phyloP scores from a whole-genome alignment of 2,888 invertebrate genomes.

The Cephus nigrinus region DNA sequence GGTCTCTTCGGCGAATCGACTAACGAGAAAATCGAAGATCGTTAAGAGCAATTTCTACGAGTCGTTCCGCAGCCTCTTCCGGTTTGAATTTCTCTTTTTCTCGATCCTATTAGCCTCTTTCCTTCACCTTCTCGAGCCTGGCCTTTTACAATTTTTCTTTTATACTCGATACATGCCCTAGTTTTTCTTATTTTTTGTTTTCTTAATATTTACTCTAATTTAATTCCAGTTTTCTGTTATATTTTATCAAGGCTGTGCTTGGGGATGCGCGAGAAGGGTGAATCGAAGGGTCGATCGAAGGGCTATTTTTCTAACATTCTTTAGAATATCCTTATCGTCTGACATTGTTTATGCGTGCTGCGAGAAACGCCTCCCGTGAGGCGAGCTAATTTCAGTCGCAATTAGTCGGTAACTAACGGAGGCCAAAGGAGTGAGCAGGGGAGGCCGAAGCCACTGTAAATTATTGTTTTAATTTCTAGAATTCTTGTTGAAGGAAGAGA shows the following conservation, averaged over 20 bases:
- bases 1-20: slow-evolving; percentile 39
- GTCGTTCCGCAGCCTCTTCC: slow-evolving; percentile 38
- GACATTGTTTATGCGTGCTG: slow-evolving; percentile 15
- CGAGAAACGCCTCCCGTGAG: not conserved
- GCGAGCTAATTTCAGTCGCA: slow-evolving; percentile 51
- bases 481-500: too few species aligned
- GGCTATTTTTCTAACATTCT: not conserved
- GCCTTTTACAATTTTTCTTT: slow-evolving; percentile 9
- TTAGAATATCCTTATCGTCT: slow-evolving; percentile 4
- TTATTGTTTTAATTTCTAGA: slow-evolving; percentile 59
- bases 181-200: slow-evolving; percentile 16
- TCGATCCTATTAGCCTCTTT: slow-evolving; percentile 10
- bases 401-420: slow-evolving; percentile 50
- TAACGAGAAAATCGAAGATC: slow-evolving; percentile 59
- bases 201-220: not conserved
- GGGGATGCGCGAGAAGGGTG: slow-evolving; percentile 5
- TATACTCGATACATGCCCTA: slow-evolving; percentile 6
- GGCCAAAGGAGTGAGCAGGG: slow-evolving; percentile 1
- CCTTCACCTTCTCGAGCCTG: slow-evolving; percentile 2
- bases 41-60: slow-evolving; percentile 55
- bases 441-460: slow-evolving; percentile 42
- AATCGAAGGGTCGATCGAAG: slow-evolving; percentile 6
- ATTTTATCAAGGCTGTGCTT: too few species aligned
- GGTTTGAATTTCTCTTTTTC: slow-evolving; percentile 22
- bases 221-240: not conserved